phyloP scores from a whole-genome alignment of 2,113 vertebrate genomes.

The Formicarius rufipectus region DNA sequence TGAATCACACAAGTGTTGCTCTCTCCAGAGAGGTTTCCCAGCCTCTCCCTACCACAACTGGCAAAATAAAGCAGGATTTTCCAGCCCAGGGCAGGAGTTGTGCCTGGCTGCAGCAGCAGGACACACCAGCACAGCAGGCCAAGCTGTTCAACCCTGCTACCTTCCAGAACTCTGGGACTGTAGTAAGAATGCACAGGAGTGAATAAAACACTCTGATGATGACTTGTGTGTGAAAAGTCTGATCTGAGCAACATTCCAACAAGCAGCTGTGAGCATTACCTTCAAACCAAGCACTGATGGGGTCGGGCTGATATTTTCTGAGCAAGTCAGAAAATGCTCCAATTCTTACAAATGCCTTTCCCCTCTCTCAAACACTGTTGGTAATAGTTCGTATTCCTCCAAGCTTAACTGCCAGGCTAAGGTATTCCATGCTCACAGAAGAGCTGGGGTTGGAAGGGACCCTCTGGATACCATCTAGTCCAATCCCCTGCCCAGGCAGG shows the following conservation, averaged over 20 bases:
- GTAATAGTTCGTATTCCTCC: not conserved
- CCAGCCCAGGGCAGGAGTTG: not conserved
- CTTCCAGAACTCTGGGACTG: rapidly evolving
- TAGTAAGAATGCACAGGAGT: not conserved
- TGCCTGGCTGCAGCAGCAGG: not conserved
- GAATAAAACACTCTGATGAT: rapidly evolving
- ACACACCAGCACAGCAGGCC: too few species aligned
- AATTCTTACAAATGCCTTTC: not conserved
- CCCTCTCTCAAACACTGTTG: not conserved
- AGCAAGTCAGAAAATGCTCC: not conserved
- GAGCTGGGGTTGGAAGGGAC: not conserved
- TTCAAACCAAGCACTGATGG: not conserved
- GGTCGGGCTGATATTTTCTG: not conserved
- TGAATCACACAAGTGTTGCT: not conserved
- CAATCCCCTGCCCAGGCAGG: not conserved
- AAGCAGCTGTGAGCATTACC: not conserved
- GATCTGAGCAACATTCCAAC: not conserved
- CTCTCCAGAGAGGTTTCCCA: not conserved
- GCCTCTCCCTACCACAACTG: not conserved
- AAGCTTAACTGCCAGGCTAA: not conserved
- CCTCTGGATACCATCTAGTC: not conserved
- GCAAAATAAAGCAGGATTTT: not conserved
- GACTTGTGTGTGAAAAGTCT: rapidly evolving
- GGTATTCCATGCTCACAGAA: not conserved
- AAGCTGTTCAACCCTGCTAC: not conserved